Conservation (phyloP, 2,113 vertebrate genomes). For the Tylochromis polylepis region DNA sequence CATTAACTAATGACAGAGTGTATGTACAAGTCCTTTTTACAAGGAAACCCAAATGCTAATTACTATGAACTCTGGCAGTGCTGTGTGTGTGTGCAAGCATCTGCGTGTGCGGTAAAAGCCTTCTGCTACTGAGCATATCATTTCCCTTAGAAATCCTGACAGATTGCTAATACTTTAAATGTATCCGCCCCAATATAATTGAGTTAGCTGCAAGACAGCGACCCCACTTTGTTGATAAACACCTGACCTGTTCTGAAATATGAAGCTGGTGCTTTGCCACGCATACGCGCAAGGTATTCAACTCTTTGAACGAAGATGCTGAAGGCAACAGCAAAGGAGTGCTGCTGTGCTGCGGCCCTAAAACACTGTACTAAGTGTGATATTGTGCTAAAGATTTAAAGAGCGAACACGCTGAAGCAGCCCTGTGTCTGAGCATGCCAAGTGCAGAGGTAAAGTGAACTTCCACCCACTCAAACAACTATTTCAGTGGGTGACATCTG, state of each 20-base stretch:
- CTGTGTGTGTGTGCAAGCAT: background rate
- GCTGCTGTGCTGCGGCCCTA: background rate
- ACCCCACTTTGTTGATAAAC: background rate
- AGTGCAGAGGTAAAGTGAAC: background rate
- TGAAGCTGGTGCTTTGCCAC: background rate
- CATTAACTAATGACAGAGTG: conserved; percentile 68
- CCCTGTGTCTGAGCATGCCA: background rate
- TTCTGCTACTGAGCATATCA: conserved; percentile 7
- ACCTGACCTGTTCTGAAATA: background rate
- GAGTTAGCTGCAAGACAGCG: background rate
- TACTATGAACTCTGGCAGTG: conserved; percentile 45
- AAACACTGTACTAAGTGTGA: background rate
- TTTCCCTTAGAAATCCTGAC: conserved; percentile 20
- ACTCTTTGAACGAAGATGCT: background rate
- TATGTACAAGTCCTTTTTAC: conserved; percentile 52
- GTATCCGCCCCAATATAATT: background rate
- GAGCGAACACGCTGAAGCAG: background rate
- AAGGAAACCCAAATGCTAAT: conserved; percentile 61
- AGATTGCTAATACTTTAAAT: background rate
- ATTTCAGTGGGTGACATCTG: background rate
- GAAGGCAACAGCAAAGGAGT: background rate
- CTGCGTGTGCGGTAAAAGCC: conserved; percentile 16
- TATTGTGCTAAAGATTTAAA: background rate
- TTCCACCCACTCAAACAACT: background rate
- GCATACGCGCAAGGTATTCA: background rate